These are phyloP conservation scores for Drosophila albomicans DNA, from an alignment of 1,140 invertebrate species.

Conservation along the genomic window DNA sequence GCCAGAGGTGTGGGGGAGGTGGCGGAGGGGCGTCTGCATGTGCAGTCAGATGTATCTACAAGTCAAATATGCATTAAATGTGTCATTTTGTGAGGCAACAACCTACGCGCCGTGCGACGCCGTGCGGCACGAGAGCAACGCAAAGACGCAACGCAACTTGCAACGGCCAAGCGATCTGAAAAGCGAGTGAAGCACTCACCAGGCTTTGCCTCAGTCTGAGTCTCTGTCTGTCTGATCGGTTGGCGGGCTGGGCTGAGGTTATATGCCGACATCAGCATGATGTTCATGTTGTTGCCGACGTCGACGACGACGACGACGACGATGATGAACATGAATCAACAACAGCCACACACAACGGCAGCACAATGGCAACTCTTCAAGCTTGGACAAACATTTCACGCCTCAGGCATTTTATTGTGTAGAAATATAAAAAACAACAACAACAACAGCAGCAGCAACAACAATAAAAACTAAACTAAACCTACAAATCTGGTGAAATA, in stretches of 20 bases:
- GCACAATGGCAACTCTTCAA: slow-evolving; percentile 81
- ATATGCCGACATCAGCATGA: slow-evolving; percentile 62
- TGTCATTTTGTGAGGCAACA: slow-evolving; percentile 77
- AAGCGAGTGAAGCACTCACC: slow-evolving; percentile 53
- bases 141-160: slow-evolving; percentile 28
- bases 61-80: slow-evolving; percentile 84
- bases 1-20: background rate
- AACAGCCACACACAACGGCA: slow-evolving; percentile 66
- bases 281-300: slow-evolving; percentile 35
- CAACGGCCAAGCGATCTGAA: slow-evolving; percentile 53
- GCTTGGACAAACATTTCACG: slow-evolving; percentile 85
- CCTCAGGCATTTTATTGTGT: slow-evolving; percentile 84
- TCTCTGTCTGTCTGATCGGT: slow-evolving; percentile 60
- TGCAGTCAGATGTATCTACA: slow-evolving; percentile 75
- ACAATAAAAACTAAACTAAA: slow-evolving; percentile 44
- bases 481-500: slow-evolving; percentile 37
- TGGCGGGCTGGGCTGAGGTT: slow-evolving; percentile 74
- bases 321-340: slow-evolving; percentile 76
- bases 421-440: slow-evolving; percentile 62
- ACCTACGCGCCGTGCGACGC: slow-evolving; percentile 28
- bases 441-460: slow-evolving; percentile 18
- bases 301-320: slow-evolving; percentile 45
- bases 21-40: slow-evolving; percentile 40
- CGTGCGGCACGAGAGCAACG: slow-evolving; percentile 32
- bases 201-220: background rate